Conservation (phyloP, 2,113 vertebrate species). For the Catharus fuscescens region DNA sequence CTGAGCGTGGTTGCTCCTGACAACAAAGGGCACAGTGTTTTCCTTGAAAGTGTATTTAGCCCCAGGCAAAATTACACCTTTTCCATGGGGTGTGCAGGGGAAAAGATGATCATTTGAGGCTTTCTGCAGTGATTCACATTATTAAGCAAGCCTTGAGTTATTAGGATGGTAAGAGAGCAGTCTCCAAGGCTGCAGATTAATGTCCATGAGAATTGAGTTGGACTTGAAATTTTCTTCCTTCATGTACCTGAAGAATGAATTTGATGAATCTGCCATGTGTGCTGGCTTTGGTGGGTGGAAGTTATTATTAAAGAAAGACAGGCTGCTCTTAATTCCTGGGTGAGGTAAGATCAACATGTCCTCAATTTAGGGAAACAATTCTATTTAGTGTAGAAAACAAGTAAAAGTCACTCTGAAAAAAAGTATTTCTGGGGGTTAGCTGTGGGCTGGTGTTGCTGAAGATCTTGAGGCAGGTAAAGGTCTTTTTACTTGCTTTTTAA, state of each 20-base stretch:
- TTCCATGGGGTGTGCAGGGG: not conserved
- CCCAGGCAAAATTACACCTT: conserved; percentile 43
- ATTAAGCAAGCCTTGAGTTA: conserved; percentile 44
- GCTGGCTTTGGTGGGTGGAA: conserved; percentile 38
- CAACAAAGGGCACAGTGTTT: conserved; percentile 9
- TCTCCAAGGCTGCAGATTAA: conserved; percentile 40
- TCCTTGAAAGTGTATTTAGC: not conserved
- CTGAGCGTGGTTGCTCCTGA: conserved; percentile 30
- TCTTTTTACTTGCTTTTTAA: not conserved
- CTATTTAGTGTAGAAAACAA: not conserved
- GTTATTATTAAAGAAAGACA: conserved; percentile 27
- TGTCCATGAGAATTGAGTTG: not conserved
- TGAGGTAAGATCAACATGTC: not conserved
- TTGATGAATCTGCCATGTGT: conserved; percentile 19
- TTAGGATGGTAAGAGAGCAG: conserved; percentile 38
- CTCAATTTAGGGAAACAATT: not conserved
- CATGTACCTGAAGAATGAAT: not conserved
- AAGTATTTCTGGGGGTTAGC: not conserved
- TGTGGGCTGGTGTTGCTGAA: not conserved
- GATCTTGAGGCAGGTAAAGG: not conserved
- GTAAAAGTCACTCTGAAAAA: not conserved
- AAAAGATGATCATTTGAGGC: conserved; percentile 40
- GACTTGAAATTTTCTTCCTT: conserved; percentile 42
- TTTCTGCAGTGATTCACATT: conserved; percentile 35
- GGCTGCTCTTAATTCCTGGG: conserved; percentile 6